phyloP scores from a whole-genome alignment of 1,140 invertebrate genomes.

The Saccostrea cuccullata region DNA sequence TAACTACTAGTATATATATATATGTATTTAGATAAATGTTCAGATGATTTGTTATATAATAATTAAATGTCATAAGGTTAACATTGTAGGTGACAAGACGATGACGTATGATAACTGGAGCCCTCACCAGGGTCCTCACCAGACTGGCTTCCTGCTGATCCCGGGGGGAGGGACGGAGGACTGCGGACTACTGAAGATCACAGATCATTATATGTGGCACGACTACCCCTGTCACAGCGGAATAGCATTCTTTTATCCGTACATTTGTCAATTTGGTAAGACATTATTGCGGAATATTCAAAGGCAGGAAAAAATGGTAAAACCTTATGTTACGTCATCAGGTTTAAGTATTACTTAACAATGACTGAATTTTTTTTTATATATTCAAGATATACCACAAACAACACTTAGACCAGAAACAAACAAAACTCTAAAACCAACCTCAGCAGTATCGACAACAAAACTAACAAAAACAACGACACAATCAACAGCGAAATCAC shows the following conservation, averaged over 20 bases:
- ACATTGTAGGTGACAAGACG: neutral
- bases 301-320: neutral
- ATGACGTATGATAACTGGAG: slow-evolving; percentile 29
- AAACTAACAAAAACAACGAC: neutral
- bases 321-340: neutral
- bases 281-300: neutral
- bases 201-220: slow-evolving; percentile 25
- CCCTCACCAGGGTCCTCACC: neutral
- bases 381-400: neutral
- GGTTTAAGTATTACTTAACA: neutral
- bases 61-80: no score
- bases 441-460: neutral
- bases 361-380: neutral
- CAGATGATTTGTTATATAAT: no score
- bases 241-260: slow-evolving; percentile 12
- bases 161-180: slow-evolving; percentile 1
- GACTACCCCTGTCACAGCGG: slow-evolving; percentile 29
- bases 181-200: neutral
- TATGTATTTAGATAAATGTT: no score
- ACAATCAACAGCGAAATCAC: neutral
- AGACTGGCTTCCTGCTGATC: slow-evolving; percentile 18
- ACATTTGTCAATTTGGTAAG: slow-evolving; percentile 37
- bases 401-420: neutral
- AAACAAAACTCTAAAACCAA: neutral
- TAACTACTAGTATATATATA: no score